Evolutionary conservation across 2,888 invertebrate genomes (phyloP).

Genomic region (Prostheceraeus crozeri): DNA sequence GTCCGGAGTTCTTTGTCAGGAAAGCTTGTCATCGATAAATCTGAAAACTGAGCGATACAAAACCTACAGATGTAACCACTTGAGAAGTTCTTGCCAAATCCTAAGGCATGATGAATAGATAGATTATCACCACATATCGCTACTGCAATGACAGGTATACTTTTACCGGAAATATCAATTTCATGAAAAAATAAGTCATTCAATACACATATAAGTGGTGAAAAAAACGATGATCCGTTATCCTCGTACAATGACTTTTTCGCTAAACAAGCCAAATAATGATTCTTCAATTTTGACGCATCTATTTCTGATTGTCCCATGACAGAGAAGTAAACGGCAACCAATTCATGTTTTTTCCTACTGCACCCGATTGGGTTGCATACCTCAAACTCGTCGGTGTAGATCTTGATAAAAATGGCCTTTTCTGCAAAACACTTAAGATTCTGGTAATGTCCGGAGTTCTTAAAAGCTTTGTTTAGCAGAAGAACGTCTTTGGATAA

Average conservation of each 20-base stretch:
- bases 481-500: too few relatives aligned
- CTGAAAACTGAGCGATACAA: conserved; percentile 4
- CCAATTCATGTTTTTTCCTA: conserved; percentile 5
- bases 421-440: not conserved
- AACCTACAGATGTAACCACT: not conserved
- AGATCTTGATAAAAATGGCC: conserved; percentile 4
- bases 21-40: not conserved
- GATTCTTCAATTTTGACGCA: not conserved
- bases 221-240: not conserved
- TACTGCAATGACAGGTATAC: conserved; percentile 1
- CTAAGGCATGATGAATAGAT: not conserved
- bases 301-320: too few relatives aligned
- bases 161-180: not conserved
- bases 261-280: not conserved
- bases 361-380: not conserved
- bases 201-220: not conserved
- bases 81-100: not conserved
- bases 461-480: too few relatives aligned
- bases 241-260: not conserved
- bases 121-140: conserved; percentile 11
- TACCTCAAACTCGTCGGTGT: conserved; percentile 6
- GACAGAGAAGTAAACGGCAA: conserved; percentile 3
- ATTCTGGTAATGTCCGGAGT: conserved; percentile 10
- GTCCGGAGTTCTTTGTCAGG: not conserved
- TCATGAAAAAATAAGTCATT: not conserved